Conservation (phyloP, 2,797 vertebrate species). For the Notolabrus celidotus region DNA sequence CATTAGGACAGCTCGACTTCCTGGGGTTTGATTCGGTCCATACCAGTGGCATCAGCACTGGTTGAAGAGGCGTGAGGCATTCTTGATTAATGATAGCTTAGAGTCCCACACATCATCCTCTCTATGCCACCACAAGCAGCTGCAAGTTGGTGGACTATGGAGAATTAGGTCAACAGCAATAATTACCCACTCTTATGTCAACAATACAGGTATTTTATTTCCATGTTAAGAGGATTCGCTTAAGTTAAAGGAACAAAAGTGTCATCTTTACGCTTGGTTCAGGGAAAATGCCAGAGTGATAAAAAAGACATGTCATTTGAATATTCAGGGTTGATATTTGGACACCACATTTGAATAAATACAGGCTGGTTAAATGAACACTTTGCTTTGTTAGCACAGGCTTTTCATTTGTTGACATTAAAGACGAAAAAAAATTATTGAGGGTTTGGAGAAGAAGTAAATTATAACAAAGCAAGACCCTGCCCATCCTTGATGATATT, state of each 20-base stretch:
- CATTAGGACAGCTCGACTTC: too few relatives aligned
- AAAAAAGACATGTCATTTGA: slow-evolving; percentile 77
- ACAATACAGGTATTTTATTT: slow-evolving; percentile 67
- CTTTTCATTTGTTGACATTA: slow-evolving; percentile 8
- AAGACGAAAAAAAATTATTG: slow-evolving; percentile 8
- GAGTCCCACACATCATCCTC: slow-evolving; percentile 69
- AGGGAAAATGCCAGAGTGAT: slow-evolving; percentile 81
- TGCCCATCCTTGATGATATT: too few relatives aligned
- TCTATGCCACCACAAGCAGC: slow-evolving; percentile 61
- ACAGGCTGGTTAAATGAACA: slow-evolving; percentile 25
- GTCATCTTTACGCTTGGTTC: slow-evolving; percentile 63
- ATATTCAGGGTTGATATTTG: slow-evolving; percentile 74
- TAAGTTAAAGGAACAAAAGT: slow-evolving; percentile 66
- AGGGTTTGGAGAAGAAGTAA: neutral
- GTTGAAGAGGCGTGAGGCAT: slow-evolving; percentile 69
- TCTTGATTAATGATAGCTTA: slow-evolving; percentile 66
- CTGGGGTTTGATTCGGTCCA: too few relatives aligned
- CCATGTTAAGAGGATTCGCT: slow-evolving; percentile 44
- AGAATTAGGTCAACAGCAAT: slow-evolving; percentile 55
- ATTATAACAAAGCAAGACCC: neutral
- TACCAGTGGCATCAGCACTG: slow-evolving; percentile 41
- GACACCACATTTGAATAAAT: slow-evolving; percentile 75
- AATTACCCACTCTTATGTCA: slow-evolving; percentile 55
- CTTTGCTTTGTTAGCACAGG: slow-evolving; percentile 4
- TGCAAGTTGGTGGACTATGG: slow-evolving; percentile 52